Conservation (phyloP, 2,888 invertebrate genomes). For the Ashinkailepas kermadecensis region DNA sequence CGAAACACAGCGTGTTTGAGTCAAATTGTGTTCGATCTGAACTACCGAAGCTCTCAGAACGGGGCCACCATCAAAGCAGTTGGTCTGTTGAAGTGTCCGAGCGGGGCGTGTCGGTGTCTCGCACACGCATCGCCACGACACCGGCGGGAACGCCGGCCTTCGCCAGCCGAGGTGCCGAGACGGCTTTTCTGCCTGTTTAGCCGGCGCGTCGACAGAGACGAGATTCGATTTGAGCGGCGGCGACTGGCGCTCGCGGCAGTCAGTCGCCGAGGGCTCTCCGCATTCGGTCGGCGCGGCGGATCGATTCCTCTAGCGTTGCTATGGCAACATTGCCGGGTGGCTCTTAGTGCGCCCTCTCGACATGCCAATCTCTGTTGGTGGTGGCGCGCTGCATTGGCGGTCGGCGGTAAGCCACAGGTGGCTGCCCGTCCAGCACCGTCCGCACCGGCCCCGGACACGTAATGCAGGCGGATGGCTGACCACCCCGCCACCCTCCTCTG, state of each 20-base stretch:
- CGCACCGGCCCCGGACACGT: too few relatives aligned
- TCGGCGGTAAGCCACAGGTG: neutral
- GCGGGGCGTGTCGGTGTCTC: too few relatives aligned
- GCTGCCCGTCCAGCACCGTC: neutral
- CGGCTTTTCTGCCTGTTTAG: too few relatives aligned
- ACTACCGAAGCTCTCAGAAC: too few relatives aligned
- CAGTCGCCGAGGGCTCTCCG: neutral
- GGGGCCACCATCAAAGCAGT: too few relatives aligned
- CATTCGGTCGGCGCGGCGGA: neutral
- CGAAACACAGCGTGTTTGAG: too few relatives aligned
- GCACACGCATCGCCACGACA: too few relatives aligned
- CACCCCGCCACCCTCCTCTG: neutral
- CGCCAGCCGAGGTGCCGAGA: too few relatives aligned
- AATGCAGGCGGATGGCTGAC: neutral
- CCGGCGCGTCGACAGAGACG: neutral
- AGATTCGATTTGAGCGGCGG: neutral
- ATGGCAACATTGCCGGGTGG: neutral
- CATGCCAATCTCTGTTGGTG: conserved; percentile 1
- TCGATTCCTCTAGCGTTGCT: conserved; percentile 10
- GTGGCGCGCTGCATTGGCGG: neutral
- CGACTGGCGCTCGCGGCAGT: neutral
- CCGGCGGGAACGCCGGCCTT: too few relatives aligned
- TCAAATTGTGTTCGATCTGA: too few relatives aligned
- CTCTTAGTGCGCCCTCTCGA: neutral
- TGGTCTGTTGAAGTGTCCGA: too few relatives aligned